Base-by-base conservation (phyloP, 2,113 vertebrate genomes). In the Coptodon bakossiorum region DNA sequence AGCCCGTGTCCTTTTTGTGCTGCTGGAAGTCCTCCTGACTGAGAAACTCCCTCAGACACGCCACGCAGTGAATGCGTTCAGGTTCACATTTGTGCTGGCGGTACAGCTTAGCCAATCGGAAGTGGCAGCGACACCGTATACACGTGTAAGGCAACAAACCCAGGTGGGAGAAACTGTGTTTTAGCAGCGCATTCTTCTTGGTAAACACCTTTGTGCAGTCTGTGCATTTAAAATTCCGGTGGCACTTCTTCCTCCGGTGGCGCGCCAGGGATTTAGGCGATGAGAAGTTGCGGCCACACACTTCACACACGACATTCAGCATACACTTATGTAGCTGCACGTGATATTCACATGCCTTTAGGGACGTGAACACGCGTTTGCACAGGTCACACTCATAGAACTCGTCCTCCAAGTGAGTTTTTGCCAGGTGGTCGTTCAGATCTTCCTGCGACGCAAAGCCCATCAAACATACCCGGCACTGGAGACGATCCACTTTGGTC, bases 131-230 rank as follows among this genome's bases (percentile, higher is more conserved):
- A 88, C 97, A 97, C 29, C 92, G 94, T 3, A 96, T 3, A 38
- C 97, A 97, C 9, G 97, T 97, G 92, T 98, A 98, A 0, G 98
- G 98, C 40, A 97, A 92, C 84, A 98, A 93, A 11, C 96, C 96
- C 0, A 96, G 92, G 56, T 97, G 96, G 14, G 94, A 92, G 91
- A 96, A 97, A 92, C 96, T 97, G 94, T 97, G 97, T n/a, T 95
- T 96, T 57, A 97, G 93, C 34, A 97, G 95, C 4, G 92, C 81
- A 9, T 90, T 94, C 88, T 96, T 97, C 54, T 90, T 96, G 5
- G 80, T 61, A 61, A 96, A 97, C 2, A 53, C 90, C 84, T 90
- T 73, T 10, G 90, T 22, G 52, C 97, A 94, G 56, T 89, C 24
- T 3, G 81, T 85, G 93, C 94, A 86, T 88, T 91, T 48, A 13